Percentiles rank a stretch among this genome's conserved stretches.
These are phyloP conservation scores for Trimorus sp. DNA, from an alignment of 2,888 invertebrate species.

Conservation along the genomic window DNA sequence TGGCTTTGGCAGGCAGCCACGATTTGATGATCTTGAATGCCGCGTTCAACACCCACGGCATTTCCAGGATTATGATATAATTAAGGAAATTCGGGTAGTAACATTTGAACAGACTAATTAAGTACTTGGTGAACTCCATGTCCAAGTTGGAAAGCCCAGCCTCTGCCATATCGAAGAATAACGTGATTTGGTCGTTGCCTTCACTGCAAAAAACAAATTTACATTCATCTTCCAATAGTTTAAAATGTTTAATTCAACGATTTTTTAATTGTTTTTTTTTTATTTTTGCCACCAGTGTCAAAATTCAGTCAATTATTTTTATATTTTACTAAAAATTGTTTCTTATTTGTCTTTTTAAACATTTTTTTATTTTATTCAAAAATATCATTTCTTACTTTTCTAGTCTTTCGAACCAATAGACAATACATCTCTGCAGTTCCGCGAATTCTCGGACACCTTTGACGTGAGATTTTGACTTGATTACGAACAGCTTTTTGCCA, in stretches of 20 bases:
- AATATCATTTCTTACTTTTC: slow-evolving; percentile 83
- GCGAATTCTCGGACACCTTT: slow-evolving; percentile 90
- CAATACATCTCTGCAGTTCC: slow-evolving; percentile 89
- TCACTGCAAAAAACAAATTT: slow-evolving; percentile 81
- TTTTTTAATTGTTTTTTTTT: no score
- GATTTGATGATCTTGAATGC: slow-evolving; percentile 95
- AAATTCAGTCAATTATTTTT: no score
- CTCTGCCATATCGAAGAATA: slow-evolving; percentile 95
- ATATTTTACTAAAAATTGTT: no score
- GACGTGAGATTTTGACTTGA: slow-evolving; percentile 90
- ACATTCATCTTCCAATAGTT: no score
- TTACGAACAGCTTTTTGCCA: slow-evolving; percentile 89
- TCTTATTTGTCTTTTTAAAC: no score
- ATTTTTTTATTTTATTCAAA: no score
- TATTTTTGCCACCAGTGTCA: no score
- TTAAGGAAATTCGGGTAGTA: slow-evolving; percentile 95
- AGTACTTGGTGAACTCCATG: slow-evolving; percentile 93
- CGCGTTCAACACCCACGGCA: slow-evolving; percentile 96
- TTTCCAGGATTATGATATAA: slow-evolving; percentile 94
- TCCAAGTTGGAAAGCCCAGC: slow-evolving; percentile 94
- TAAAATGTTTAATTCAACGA: no score
- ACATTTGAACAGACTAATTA: slow-evolving; percentile 92
- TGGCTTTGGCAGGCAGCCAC: slow-evolving; percentile 93
- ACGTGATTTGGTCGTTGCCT: slow-evolving; percentile 88
- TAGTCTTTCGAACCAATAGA: slow-evolving; percentile 92